These are phyloP conservation scores for Turnix velox DNA, from an alignment of 2,113 vertebrate genomes.

Conservation along the genomic window DNA sequence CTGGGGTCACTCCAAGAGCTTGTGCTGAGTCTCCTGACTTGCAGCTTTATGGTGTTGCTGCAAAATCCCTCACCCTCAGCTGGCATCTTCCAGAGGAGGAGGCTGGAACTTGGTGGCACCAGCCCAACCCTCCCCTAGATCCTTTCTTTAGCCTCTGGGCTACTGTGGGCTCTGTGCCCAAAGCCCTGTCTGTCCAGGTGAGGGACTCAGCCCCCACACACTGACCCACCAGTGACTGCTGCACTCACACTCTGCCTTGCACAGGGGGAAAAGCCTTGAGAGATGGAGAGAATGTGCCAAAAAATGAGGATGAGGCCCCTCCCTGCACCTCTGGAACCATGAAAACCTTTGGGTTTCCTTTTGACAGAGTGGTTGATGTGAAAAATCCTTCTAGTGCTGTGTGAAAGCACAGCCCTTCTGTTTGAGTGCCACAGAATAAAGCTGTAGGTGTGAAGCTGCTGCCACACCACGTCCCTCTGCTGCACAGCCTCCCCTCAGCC, in stretches of 20 bases:
- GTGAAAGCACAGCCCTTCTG: neutral
- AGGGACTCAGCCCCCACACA: neutral
- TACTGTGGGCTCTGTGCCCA: too few relatives aligned
- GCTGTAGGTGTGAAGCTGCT: neutral
- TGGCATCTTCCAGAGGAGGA: neutral
- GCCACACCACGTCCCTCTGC: too few relatives aligned
- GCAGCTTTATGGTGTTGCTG: neutral
- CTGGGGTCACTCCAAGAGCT: fast-evolving
- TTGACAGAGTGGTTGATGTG: neutral
- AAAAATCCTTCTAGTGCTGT: neutral
- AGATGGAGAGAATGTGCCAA: neutral
- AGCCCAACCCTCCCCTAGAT: neutral
- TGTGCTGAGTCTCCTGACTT: neutral
- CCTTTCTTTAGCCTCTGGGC: neutral
- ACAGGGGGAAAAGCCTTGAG: neutral
- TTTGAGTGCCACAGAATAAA: constrained; percentile 29
- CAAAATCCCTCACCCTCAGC: neutral
- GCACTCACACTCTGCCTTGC: neutral
- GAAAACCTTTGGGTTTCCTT: neutral
- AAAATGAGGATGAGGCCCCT: neutral
- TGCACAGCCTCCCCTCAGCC: too few relatives aligned
- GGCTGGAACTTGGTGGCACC: neutral
- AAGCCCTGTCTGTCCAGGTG: fast-evolving
- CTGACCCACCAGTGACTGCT: fast-evolving
- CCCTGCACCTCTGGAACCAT: neutral